Evolutionary conservation across 2,888 invertebrate species (phyloP), one percentile per base, ranked within the genome.

Genomic region (Drosophila tanythrix): DNA sequence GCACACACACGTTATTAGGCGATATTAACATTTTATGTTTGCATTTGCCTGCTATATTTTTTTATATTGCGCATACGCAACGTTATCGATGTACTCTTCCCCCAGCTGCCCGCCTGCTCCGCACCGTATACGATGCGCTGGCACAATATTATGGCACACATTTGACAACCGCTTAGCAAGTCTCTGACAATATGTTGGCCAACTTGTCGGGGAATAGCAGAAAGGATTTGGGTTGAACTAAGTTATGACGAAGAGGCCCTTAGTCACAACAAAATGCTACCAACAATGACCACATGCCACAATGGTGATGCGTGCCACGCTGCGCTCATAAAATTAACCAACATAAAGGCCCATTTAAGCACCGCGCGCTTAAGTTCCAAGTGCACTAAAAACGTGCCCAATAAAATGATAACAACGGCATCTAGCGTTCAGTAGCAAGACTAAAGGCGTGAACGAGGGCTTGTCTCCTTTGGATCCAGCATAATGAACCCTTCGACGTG

Each of bases 21-120:
- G 73, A 64, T 84, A 80, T 80, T 81, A 82, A 73, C 73, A 59
- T 71, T 81, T 79, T 72, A 79, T 74, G 83, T 60, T 69, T 69
- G 67, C 70, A 58, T 73, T 71, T 58, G 56, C 55, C 43, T 58
- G 43, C 70, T 50, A 59, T 59, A 21, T 40, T 67, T 21, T n/a
- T 15, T 43, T 29, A 40, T 53, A 65, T 70, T 74, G 61, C 66
- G 68, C 57, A 81, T 80, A 78, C 81, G 81, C 74, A 74, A 56
- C 66, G 63, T 70, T 25, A 35, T 27, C 36, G 13, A 11, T 21
- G 1, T n/a, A 29, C 27, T 35, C 29, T 29, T 8, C 3, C 11
- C 11, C 27, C 11, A 7, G 3, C 21, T 18, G 18, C 8, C 15
- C 3, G 7, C 15, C 46, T 8, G 46, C 21, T 46, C 7, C 7